phyloP scores from a whole-genome alignment of 2,888 invertebrate species.

The Amblyjoppa fuscipennis region DNA sequence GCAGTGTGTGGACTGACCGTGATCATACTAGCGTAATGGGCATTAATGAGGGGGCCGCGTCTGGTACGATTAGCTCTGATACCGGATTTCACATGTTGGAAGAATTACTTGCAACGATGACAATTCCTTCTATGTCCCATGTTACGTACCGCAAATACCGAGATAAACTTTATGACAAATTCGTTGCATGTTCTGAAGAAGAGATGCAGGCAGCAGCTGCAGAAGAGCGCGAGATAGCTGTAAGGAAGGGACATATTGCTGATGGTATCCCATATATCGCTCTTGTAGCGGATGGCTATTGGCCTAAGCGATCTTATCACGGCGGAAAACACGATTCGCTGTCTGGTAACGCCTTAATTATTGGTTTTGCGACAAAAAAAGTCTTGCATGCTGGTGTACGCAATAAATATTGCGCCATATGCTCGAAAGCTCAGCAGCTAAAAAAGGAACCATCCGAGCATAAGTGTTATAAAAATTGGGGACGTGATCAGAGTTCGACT shows the following conservation, averaged over 20 bases:
- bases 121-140: slow-evolving; percentile 33
- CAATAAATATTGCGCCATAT: slow-evolving; percentile 72
- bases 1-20: too few relatives aligned
- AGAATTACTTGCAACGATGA: slow-evolving; percentile 27
- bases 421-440: neutral
- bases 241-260: slow-evolving; percentile 7
- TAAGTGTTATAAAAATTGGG: slow-evolving; percentile 70
- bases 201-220: slow-evolving; percentile 22
- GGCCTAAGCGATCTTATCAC: slow-evolving; percentile 38
- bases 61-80: neutral
- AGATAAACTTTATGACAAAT: neutral
- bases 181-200: neutral
- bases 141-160: slow-evolving; percentile 35
- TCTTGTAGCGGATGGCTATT: neutral
- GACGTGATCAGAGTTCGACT: slow-evolving; percentile 49
- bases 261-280: neutral
- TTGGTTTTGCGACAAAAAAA: slow-evolving; percentile 60
- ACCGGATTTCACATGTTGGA: too few relatives aligned
- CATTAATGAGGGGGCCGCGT: too few relatives aligned
- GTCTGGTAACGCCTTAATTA: slow-evolving; percentile 32
- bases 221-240: slow-evolving; percentile 35
- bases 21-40: too few relatives aligned
- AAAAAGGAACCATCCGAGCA: slow-evolving; percentile 62
- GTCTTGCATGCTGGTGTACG: slow-evolving; percentile 69
- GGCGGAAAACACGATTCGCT: slow-evolving; percentile 42